Evolutionary conservation across 2,888 invertebrate species (phyloP), one percentile per base, ranked within the genome.

Genomic region (Philereme transversata): DNA sequence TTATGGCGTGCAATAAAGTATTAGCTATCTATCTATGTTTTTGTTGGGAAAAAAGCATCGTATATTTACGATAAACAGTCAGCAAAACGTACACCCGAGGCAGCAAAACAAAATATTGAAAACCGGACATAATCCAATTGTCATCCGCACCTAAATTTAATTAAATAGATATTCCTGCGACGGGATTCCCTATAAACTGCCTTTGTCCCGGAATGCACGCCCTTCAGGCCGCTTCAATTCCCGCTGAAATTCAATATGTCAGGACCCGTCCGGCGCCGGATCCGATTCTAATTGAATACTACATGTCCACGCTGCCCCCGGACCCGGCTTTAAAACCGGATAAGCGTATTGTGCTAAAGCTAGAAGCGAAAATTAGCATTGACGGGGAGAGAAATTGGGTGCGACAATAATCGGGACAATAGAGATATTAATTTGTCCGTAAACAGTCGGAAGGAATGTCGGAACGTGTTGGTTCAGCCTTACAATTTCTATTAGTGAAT

Each of bases 241-340:
- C 64, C 70, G 57, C 68, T 69, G 71, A 70, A 77, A 77, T 74
- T 72, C 69, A 77, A 76, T 78, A 76, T 75, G 73, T 75, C 73
- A 76, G 69, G 64, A 58, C 43, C 63, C 51, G 45, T 62, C 62
- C 68, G 62, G 61, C 47, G 11, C 51, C 57, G 63, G 62, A 70
- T 69, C 60, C 67, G 68, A 64, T 69, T 67, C 73, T 75, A 79
- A 79, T 79, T 78, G 78, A 78, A 77, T 73, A 71, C 71, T 76
- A 69, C 76, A 70, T 73, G 71, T 72, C 70, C 68, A 67, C 65
- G 70, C 69, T 60, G 69, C 70, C 65, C 57, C 50, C 57, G 51
- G 35, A 5, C 45, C 55, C 54, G 64, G 64, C 61, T 63, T 68
- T 70, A 65, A 68, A 69, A 68, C 64, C 67, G 60, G 67, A 54